A percentile compares a stretch with the other conserved stretches of the same genome.
Conservation (phyloP, 2,888 invertebrate genomes). For the Campoplex nolae region DNA sequence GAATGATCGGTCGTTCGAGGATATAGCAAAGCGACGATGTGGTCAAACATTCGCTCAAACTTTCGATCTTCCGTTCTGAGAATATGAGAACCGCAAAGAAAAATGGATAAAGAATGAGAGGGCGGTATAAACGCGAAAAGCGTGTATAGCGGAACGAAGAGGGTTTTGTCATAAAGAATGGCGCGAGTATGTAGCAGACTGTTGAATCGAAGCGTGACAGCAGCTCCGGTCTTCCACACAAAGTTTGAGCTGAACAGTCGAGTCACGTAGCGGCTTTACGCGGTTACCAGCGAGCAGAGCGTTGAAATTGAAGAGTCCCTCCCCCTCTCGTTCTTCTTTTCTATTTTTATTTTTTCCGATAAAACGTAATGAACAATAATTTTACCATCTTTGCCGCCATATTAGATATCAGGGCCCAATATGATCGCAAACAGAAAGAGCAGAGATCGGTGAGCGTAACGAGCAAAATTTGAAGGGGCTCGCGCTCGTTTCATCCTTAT, state of each 20-base stretch:
- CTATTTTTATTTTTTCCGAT: constrained; percentile 8
- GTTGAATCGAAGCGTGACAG: constrained; percentile 65
- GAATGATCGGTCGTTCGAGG: constrained; percentile 12
- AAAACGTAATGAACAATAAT: constrained; percentile 3
- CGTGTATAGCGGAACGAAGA: constrained; percentile 15
- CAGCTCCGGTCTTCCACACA: constrained; percentile 50
- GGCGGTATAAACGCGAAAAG: constrained; percentile 26
- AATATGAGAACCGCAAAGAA: neutral
- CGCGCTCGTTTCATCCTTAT: constrained; percentile 18
- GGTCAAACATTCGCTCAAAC: constrained; percentile 52
- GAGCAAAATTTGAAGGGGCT: constrained; percentile 10
- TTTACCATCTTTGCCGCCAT: constrained; percentile 14
- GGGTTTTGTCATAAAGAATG: constrained; percentile 28
- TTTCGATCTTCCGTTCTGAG: constrained; percentile 21
- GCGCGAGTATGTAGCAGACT: constrained; percentile 41
- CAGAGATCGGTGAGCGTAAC: neutral
- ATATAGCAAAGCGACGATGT: constrained; percentile 26
- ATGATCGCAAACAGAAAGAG: constrained; percentile 28
- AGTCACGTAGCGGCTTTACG: constrained; percentile 63
- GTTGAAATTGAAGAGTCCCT: constrained; percentile 62
- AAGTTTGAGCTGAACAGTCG: constrained; percentile 52
- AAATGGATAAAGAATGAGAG: neutral
- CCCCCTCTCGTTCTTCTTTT: constrained; percentile 10
- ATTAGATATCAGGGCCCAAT: constrained; percentile 20
- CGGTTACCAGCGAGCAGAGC: constrained; percentile 58